Evolutionary conservation across 2,797 vertebrate species (phyloP), one percentile per base, ranked within the genome.

Genomic region (Passerculus sandwichensis): DNA sequence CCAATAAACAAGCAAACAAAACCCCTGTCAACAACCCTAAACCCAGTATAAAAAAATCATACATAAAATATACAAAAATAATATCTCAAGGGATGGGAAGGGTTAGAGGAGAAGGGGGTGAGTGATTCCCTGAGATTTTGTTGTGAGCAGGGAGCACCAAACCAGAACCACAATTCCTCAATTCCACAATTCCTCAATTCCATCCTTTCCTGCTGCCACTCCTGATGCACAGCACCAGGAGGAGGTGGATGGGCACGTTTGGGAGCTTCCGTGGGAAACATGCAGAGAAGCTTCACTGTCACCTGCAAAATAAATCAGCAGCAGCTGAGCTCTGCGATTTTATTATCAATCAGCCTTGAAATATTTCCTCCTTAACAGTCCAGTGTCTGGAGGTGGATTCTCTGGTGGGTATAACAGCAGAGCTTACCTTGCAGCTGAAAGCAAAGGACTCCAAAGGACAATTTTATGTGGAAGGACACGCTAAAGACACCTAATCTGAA

Each of bases 291-390:
- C 25, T 71, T 57, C 51, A 42, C 54, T 78, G 88, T 26, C 84
- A 83, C 69, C 67, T 50, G 70, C 72, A 72, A 62, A 95, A 95
- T 93, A 96, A 96, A 93, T 94, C 89, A 94, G 15, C 66, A 82
- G 29, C 81, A 86, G 78, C 65, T 26, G 29, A 80, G 85, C 88
- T 86, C 76, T 65, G 61, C 0, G 6, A 21, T 94, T 96, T 96
- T 95, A 96, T 93, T 94, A 91, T 94, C 94, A 95, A 93, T 94
- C 92, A 85, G 89, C 42, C 83, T 89, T 94, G 94, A 97, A 96
- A 96, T 94, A 95, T 94, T 94, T 92, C 88, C 76, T 76, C n/a
- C 60, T 91, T 94, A 95, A 84, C 9, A 57, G 75, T 6, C 51
- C 86, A 71, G 27, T 65, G 48, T 80, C 92, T 80, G 88, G 45